Evolutionary conservation across 2,888 invertebrate genomes (phyloP).

Genomic region (Apotomis capreana): DNA sequence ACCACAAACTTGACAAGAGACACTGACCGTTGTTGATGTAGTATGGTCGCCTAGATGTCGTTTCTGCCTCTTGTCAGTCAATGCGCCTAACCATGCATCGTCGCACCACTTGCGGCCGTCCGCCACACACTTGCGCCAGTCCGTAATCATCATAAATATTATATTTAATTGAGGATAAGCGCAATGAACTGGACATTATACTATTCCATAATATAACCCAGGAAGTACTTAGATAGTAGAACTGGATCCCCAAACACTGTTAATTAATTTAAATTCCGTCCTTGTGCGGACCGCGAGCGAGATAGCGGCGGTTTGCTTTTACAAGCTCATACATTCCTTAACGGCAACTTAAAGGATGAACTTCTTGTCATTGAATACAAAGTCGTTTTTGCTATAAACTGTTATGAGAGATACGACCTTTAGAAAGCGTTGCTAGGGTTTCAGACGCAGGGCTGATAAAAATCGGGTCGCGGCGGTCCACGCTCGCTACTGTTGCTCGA

Average conservation of each 20-base stretch:
- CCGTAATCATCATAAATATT: background rate
- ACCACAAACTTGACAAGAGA: too few relatives aligned
- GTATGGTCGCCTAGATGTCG: too few relatives aligned
- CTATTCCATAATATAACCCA: slow-evolving; percentile 5
- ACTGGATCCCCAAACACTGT: slow-evolving; percentile 23
- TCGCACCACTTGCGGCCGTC: too few relatives aligned
- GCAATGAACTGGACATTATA: background rate
- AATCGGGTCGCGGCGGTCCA: slow-evolving; percentile 27
- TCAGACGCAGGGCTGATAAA: slow-evolving; percentile 30
- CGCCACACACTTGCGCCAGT: too few relatives aligned
- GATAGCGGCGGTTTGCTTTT: slow-evolving; percentile 16
- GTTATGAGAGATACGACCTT: slow-evolving; percentile 3
- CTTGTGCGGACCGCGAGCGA: slow-evolving; percentile 19
- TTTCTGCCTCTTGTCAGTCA: too few relatives aligned
- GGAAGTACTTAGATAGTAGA: slow-evolving; percentile 17
- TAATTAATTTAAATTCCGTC: slow-evolving; percentile 37
- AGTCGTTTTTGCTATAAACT: background rate
- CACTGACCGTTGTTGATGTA: too few relatives aligned
- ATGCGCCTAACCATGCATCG: too few relatives aligned
- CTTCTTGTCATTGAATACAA: background rate
- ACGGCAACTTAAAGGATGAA: background rate
- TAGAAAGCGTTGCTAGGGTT: background rate
- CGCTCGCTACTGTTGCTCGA: slow-evolving; percentile 8
- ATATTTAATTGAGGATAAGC: background rate
- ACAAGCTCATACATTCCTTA: background rate